A percentile compares a stretch with the other conserved stretches of the same genome.
These are phyloP conservation scores for Laticauda laticaudata DNA, from an alignment of 2,113 vertebrate species.

Conservation along the genomic window DNA sequence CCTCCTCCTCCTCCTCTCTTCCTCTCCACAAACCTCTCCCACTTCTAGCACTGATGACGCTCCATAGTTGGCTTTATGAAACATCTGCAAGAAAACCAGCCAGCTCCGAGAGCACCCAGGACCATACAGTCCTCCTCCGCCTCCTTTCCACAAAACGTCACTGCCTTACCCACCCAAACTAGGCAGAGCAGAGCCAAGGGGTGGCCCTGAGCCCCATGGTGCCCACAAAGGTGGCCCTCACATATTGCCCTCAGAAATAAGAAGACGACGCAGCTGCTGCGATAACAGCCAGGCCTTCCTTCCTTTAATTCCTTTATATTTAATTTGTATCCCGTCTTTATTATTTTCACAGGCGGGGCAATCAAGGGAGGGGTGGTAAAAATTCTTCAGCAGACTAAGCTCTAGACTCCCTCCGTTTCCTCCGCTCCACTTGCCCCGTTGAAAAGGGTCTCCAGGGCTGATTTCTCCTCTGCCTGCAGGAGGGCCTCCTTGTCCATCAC, in stretches of 20 bases:
- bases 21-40: too few species aligned
- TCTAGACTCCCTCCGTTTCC: not conserved
- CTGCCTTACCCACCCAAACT: too few species aligned
- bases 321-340: too few species aligned
- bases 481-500: slow-evolving; percentile 89
- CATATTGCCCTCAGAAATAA: slow-evolving; percentile 80
- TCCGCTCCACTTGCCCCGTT: too few species aligned
- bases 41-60: not conserved
- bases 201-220: slow-evolving; percentile 95
- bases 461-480: slow-evolving; percentile 65
- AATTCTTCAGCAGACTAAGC: not conserved
- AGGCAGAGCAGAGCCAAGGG: slow-evolving; percentile 80
- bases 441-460: not conserved
- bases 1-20: too few species aligned
- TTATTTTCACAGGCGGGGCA: not conserved
- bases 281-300: not conserved
- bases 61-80: not conserved
- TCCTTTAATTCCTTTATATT: not conserved
- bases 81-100: not conserved
- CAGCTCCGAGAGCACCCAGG: too few species aligned
- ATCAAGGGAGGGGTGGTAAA: not conserved
- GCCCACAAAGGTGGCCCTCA: slow-evolving; percentile 87
- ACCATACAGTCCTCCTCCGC: accelerated
- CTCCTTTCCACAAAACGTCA: too few species aligned
- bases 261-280: accelerated